Percentiles rank a stretch among this genome's conserved stretches.
Evolutionary conservation across 2,888 invertebrate species (phyloP).

Genomic region (Pristionchus maxplancki): DNA sequence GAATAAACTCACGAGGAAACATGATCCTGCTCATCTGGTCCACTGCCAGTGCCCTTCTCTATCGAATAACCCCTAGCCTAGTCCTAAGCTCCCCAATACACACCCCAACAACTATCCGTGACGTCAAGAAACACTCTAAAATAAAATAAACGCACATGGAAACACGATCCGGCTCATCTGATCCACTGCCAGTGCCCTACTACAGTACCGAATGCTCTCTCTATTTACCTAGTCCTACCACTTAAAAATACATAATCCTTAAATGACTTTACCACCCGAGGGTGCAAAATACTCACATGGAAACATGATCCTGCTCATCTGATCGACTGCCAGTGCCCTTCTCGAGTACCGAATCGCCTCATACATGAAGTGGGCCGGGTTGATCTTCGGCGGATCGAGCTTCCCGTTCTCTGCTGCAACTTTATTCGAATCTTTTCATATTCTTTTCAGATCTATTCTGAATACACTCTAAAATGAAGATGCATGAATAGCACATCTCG

Average conservation of each 20-base stretch:
- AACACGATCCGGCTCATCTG: conserved; percentile 66
- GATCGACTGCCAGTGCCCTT: conserved; percentile 68
- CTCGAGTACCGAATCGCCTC: conserved; percentile 58
- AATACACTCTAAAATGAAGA: not conserved
- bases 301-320: conserved; percentile 66
- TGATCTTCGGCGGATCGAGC: not conserved
- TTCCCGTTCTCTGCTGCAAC: not conserved
- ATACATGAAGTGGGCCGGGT: conserved; percentile 63
- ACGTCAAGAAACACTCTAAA: too few relatives aligned
- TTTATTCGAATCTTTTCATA: not conserved
- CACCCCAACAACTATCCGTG: too few relatives aligned
- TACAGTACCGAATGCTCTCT: conserved; percentile 50
- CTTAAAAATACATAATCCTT: too few relatives aligned
- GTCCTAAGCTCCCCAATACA: not conserved
- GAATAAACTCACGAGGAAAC: conserved; percentile 66
- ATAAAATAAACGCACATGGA: conserved; percentile 70
- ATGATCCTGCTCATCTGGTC: conserved; percentile 67
- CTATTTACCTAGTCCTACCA: too few relatives aligned
- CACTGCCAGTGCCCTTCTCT: conserved; percentile 66
- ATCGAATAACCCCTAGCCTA: conserved; percentile 53
- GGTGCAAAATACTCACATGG: conserved; percentile 70
- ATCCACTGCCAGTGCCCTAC: conserved; percentile 69
- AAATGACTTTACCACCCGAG: too few relatives aligned
- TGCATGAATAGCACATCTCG: too few relatives aligned
- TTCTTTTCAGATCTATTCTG: not conserved